phyloP scores from a whole-genome alignment of 2,888 invertebrate genomes.

The Melieria crassipennis region DNA sequence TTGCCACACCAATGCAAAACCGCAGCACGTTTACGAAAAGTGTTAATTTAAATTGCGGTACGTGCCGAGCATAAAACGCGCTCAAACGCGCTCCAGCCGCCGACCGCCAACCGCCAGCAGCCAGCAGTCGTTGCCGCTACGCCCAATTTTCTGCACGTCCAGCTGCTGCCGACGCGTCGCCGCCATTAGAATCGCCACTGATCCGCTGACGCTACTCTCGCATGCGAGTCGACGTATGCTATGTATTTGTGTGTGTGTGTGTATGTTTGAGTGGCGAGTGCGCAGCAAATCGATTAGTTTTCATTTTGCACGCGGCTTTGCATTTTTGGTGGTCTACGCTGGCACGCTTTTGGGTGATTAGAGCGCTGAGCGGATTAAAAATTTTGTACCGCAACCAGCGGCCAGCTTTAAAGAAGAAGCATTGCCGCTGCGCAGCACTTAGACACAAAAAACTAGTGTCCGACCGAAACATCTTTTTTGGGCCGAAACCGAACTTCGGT shows the following conservation, averaged over 20 bases:
- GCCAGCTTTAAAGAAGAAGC: background rate
- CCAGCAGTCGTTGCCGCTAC: background rate
- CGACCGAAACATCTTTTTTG: too few relatives aligned
- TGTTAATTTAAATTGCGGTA: conserved; percentile 61
- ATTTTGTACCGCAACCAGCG: background rate
- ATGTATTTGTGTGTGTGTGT: too few relatives aligned
- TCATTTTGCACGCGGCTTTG: conserved; percentile 11
- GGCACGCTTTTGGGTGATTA: conserved; percentile 8
- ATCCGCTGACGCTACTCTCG: too few relatives aligned
- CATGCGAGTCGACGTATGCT: too few relatives aligned
- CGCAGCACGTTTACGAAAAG: conserved; percentile 59
- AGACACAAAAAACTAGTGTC: too few relatives aligned
- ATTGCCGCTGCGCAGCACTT: too few relatives aligned
- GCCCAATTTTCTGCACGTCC: conserved; percentile 22
- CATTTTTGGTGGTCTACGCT: conserved; percentile 6
- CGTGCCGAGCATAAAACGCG: conserved; percentile 53
- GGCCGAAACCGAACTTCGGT: too few relatives aligned
- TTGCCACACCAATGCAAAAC: conserved; percentile 30
- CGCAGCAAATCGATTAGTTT: conserved; percentile 23
- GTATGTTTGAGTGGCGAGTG: background rate
- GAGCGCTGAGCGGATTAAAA: conserved; percentile 2
- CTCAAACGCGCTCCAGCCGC: background rate
- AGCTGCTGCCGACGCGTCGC: too few relatives aligned
- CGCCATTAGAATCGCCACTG: too few relatives aligned
- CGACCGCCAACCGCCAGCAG: background rate